A percentile compares a stretch with the other conserved stretches of the same genome.
These are phyloP conservation scores for Carcinoscorpius rotundicauda DNA, from an alignment of 1,140 invertebrate genomes.

Conservation along the genomic window DNA sequence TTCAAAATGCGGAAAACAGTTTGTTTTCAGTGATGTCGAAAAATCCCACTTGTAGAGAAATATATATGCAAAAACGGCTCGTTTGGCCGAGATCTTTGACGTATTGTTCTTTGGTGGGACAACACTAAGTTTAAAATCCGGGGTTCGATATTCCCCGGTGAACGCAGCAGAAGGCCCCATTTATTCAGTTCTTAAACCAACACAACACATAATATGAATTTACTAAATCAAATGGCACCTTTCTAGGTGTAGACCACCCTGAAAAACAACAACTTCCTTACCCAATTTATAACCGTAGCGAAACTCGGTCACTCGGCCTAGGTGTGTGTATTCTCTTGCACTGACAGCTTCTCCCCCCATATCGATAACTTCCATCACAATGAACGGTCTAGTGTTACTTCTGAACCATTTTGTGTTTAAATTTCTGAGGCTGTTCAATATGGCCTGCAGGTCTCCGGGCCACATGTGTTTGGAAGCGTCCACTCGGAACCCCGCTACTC, in stretches of 20 bases:
- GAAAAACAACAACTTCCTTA: neutral
- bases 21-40: too few species aligned
- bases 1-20: too few species aligned
- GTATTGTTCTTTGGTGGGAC: too few species aligned
- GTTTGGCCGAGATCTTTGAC: too few species aligned
- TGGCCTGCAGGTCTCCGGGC: slow-evolving; percentile 52
- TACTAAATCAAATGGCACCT: too few species aligned
- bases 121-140: too few species aligned
- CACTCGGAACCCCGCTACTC: slow-evolving; percentile 58
- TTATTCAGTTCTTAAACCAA: too few species aligned
- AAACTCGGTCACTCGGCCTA: slow-evolving; percentile 64
- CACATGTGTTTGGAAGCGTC: slow-evolving; percentile 73
- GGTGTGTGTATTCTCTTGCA: slow-evolving; percentile 46
- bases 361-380: slow-evolving; percentile 74
- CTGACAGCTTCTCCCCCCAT: slow-evolving; percentile 52
- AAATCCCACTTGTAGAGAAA: too few species aligned
- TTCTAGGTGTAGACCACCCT: neutral
- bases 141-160: too few species aligned
- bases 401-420: slow-evolving; percentile 47
- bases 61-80: too few species aligned
- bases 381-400: slow-evolving; percentile 43
- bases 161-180: too few species aligned
- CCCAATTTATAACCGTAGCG: slow-evolving; percentile 46
- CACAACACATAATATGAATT: too few species aligned
- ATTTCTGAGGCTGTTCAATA: slow-evolving; percentile 46